Evolutionary conservation across 2,888 invertebrate genomes (phyloP).

Genomic region (Eristalinus aeneus): DNA sequence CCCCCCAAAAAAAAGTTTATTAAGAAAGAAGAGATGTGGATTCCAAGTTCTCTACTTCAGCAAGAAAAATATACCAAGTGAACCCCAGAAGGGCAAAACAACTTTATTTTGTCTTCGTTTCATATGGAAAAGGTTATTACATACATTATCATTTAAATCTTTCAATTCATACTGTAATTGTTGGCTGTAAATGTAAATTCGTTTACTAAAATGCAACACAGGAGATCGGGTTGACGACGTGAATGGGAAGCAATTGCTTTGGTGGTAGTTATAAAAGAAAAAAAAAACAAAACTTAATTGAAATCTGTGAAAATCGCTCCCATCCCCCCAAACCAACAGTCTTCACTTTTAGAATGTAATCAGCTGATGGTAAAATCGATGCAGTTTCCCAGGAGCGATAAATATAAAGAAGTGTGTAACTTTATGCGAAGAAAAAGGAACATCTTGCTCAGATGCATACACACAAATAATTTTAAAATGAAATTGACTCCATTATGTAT

Average conservation of each 20-base stretch:
- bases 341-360: constrained; percentile 46
- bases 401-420: constrained; percentile 1
- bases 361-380: constrained; percentile 68
- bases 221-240: background rate
- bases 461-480: constrained; percentile 54
- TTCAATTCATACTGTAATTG: background rate
- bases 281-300: too few relatives aligned
- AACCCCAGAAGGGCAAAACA: constrained; percentile 22
- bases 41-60: constrained; percentile 10
- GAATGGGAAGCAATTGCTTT: constrained; percentile 19
- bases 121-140: constrained; percentile 36
- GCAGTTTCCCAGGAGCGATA: constrained; percentile 32
- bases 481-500: constrained; percentile 21
- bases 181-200: background rate
- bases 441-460: constrained; percentile 30
- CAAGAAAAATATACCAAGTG: constrained; percentile 20
- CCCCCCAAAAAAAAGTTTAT: constrained; percentile 1
- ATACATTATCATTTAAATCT: constrained; percentile 1
- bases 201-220: background rate
- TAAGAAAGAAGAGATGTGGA: constrained; percentile 28
- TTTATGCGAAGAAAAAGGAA: background rate
- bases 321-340: constrained; percentile 13
- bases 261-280: constrained; percentile 36
- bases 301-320: constrained; percentile 58
- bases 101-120: constrained; percentile 15